phyloP scores from a whole-genome alignment of 2,888 invertebrate species.

The Hyposoter didymator region DNA sequence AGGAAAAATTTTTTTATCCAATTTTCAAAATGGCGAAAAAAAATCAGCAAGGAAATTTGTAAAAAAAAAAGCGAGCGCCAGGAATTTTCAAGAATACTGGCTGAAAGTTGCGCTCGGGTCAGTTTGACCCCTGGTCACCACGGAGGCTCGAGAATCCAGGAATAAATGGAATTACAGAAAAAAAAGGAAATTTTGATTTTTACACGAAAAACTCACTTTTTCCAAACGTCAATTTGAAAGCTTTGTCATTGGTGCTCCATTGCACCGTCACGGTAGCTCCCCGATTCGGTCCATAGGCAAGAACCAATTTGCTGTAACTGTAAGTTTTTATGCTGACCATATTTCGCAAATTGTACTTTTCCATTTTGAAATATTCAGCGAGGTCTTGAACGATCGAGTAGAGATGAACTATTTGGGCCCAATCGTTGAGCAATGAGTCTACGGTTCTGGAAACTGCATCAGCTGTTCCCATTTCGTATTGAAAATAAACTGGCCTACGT shows the following conservation, averaged over 20 bases:
- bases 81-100: too few relatives aligned
- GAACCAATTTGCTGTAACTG: conserved; percentile 94
- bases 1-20: too few relatives aligned
- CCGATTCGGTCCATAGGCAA: conserved; percentile 95
- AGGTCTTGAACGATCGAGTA: conserved; percentile 94
- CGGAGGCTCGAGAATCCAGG: too few relatives aligned
- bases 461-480: conserved; percentile 94
- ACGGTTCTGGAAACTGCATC: conserved; percentile 93
- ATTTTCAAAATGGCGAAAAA: too few relatives aligned
- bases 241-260: conserved; percentile 90
- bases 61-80: neutral
- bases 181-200: too few relatives aligned
- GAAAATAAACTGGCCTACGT: conserved; percentile 94
- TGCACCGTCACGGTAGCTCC: conserved; percentile 93
- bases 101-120: too few relatives aligned
- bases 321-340: conserved; percentile 95
- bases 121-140: too few relatives aligned
- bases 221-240: conserved; percentile 90
- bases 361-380: conserved; percentile 91
- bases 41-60: too few relatives aligned
- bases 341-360: conserved; percentile 88
- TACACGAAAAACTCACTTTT: conserved; percentile 76
- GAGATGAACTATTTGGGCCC: conserved; percentile 96
- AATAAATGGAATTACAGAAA: too few relatives aligned
- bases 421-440: conserved; percentile 94